phyloP scores from a whole-genome alignment of 1,140 invertebrate species.

The Drosophila setifemur region DNA sequence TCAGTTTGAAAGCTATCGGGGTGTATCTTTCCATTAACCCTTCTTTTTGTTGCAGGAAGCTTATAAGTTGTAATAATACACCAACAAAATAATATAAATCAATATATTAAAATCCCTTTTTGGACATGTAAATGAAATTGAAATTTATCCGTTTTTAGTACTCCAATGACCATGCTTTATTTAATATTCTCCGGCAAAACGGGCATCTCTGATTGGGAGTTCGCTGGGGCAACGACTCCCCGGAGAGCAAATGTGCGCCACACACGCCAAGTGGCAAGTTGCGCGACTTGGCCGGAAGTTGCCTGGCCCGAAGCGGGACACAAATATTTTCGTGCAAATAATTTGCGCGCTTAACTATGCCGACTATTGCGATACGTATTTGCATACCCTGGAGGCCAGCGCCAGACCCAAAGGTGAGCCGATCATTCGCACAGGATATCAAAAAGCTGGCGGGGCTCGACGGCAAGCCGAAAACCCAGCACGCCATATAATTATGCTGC shows the following conservation, averaged over 20 bases:
- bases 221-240: constrained; percentile 34
- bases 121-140: no score
- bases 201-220: constrained; percentile 1
- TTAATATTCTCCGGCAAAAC: no score
- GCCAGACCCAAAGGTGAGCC: not conserved
- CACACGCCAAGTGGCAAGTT: constrained; percentile 76
- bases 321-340: constrained; percentile 80
- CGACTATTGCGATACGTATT: constrained; percentile 65
- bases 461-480: constrained; percentile 1
- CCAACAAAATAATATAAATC: no score
- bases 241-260: constrained; percentile 65
- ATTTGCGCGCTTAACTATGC: constrained; percentile 74
- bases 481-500: constrained; percentile 67
- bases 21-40: no score
- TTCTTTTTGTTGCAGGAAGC: no score
- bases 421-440: constrained; percentile 42
- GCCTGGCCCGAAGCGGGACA: constrained; percentile 24
- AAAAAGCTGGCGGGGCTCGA: constrained; percentile 18
- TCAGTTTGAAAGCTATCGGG: no score
- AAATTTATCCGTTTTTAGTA: no score
- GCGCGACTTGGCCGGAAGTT: constrained; percentile 56
- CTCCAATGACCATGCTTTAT: no score
- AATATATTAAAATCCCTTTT: no score
- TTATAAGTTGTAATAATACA: no score
- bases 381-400: constrained; percentile 26